These are phyloP conservation scores for Solea senegalensis DNA, from an alignment of 2,113 vertebrate genomes.

Conservation along the genomic window DNA sequence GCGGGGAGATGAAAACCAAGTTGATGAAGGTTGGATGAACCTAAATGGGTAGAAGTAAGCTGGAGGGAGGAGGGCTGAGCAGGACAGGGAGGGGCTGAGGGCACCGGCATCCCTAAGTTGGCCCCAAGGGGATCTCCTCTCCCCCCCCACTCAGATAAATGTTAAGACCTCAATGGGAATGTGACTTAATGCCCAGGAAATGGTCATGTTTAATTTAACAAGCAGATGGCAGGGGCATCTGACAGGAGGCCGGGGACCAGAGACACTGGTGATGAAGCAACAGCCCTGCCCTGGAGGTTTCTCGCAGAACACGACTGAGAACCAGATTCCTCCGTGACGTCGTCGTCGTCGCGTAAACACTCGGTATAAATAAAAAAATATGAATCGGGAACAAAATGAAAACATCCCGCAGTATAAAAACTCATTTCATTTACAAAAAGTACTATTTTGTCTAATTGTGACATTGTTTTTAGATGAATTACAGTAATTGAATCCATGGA, in stretches of 20 bases:
- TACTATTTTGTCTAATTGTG: neutral
- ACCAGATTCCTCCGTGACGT: slow-evolving; percentile 24
- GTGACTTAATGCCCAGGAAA: slow-evolving; percentile 83
- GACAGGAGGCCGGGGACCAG: slow-evolving; percentile 42
- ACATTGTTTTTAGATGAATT: neutral
- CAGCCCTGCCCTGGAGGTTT: slow-evolving; percentile 69
- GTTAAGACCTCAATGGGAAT: slow-evolving; percentile 76
- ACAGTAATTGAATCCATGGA: neutral
- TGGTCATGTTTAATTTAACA: slow-evolving; percentile 86
- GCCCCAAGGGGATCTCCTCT: slow-evolving; percentile 71
- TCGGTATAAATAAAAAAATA: neutral
- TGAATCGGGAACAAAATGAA: neutral
- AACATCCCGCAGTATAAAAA: neutral
- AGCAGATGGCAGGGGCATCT: slow-evolving; percentile 81
- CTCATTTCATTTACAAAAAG: too few relatives aligned
- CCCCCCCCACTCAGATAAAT: slow-evolving; percentile 73
- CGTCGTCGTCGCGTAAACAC: slow-evolving; percentile 55
- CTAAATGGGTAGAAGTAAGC: slow-evolving; percentile 16
- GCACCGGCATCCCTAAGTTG: slow-evolving; percentile 70
- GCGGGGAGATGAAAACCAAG: slow-evolving; percentile 21
- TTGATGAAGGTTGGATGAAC: slow-evolving; percentile 34
- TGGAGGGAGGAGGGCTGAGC: slow-evolving; percentile 4
- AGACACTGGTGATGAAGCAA: slow-evolving; percentile 69
- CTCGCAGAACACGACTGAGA: slow-evolving; percentile 54
- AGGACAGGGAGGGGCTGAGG: slow-evolving; percentile 38